These are phyloP conservation scores for Latrodectus geometricus DNA, from an alignment of 1,140 invertebrate genomes.

Conservation along the genomic window DNA sequence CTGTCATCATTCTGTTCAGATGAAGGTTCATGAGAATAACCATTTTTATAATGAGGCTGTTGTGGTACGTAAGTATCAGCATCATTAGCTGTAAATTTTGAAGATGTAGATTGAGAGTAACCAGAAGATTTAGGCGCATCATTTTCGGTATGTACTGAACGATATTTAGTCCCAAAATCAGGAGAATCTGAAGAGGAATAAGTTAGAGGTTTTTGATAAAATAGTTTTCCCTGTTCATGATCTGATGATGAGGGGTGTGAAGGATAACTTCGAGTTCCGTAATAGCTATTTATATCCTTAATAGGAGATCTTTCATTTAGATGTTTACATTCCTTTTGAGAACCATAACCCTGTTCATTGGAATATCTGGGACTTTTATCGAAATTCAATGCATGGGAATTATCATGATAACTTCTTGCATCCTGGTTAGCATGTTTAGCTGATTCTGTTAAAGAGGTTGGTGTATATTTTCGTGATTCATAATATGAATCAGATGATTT, in stretches of 20 bases:
- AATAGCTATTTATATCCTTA: neutral
- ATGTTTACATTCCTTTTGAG: neutral
- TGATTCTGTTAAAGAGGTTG: neutral
- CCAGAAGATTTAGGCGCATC: neutral
- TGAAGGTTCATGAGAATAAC: neutral
- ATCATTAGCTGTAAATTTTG: neutral
- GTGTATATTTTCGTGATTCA: neutral
- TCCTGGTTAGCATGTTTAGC: neutral
- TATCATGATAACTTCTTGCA: neutral
- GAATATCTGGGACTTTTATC: neutral
- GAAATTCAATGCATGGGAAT: neutral
- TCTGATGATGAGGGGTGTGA: neutral
- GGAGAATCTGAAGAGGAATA: too few species aligned
- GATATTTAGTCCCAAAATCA: neutral
- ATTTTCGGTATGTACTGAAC: neutral
- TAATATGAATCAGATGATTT: neutral
- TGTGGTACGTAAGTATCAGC: neutral
- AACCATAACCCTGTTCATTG: neutral
- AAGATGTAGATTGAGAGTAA: neutral
- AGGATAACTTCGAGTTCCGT: neutral
- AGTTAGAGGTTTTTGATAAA: too few species aligned
- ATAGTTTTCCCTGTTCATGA: too few species aligned
- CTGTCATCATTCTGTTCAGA: neutral
- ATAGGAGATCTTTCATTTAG: neutral
- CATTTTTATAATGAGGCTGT: neutral